Evolutionary conservation across 2,888 invertebrate genomes (phyloP), one percentile per base, ranked within the genome.

Genomic region (Apodemia mormo): DNA sequence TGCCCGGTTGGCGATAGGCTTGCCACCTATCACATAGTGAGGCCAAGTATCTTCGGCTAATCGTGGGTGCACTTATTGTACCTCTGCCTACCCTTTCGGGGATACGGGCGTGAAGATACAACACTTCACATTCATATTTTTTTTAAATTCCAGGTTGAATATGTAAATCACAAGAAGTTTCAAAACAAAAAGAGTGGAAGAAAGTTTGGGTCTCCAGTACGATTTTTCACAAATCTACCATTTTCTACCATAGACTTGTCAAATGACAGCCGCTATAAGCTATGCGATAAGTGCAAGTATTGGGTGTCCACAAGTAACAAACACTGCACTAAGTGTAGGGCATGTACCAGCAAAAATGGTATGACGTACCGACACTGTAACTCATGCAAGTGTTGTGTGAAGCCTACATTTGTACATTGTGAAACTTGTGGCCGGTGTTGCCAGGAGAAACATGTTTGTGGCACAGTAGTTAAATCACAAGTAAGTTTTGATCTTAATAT

Each of bases 141-240:
- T 43, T 9, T 43, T 43, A 43, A 43, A 71, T 81, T 79, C 78
- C 95, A 96, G 94, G 96, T 97, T 1, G 95, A 96, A 79, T 97
- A 97, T 85, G 95, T 95, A 68, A 97, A 97, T 88, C 97, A 97
- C 89, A 94, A 94, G 65, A 92, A 96, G 77, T 97, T 96, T 86
- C 94, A 95, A 77, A 94, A 94, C 75, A 92, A 90, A 67, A 94
- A 94, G 33, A 94, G 95, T 33, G 96, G 95, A 1, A 94, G 95
- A 52, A 96, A 96, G 82, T 92, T 95, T 43, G 97, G 97, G 0
- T 98, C 98, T 0, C 97, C 98, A 0, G 97, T 98, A 1, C 94
- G 98, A 14, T 95, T 98, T 77, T 98, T 97, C 81, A 98, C 98
- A 2, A 98, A 98, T 85, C 88, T 98, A 30, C 94, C 95, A 0